Base-by-base conservation (phyloP, 1,140 invertebrate species). In the Listronotus bonariensis region DNA sequence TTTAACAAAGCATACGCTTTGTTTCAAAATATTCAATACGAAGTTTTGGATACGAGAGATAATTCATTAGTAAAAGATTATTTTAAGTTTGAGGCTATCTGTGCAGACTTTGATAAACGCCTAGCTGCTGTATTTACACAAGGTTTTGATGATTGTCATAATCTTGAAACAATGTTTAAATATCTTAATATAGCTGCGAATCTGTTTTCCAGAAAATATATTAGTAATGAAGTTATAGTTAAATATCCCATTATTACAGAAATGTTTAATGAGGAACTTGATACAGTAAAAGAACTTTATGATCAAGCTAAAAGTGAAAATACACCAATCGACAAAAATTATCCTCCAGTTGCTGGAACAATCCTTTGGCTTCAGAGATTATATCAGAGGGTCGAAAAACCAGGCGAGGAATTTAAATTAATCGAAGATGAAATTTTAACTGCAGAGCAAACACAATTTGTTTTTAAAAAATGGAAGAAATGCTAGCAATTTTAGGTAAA, bases 131-230 rank as follows among this genome's bases (percentile, higher is more conserved):
- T 93, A 58, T 88, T 93, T 63, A 84, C 85, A 6, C 84, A 89
- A 70, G 90, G 86, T 3, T 89, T 93, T 71, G 86, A 89, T 56
- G 91, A 94, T 71, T 92, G 89, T 71, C 81, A 86, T 56, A 89
- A 88, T 59, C 76, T 90, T 14, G 88, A 91, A 72, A 80, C 80
- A 62, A 81, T 83, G 67, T 83, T 81, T 65, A 85, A 85, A 74
- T 82, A 93, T 40, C 83, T 91, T 42, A 86, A 89, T 79, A 86
- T 92, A 9, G 83, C 89, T 63, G 90, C 90, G 7, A 83, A 85
- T 51, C 79, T 95, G 36, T 80, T 89, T 32, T 85, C 89, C 26
- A 80, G 92, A 34, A 87, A 89, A 4, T 80, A 88, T 15, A 89
- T 95, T 46, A 85, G 85, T 69, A 78, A 82, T 11, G 87, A 88